A percentile compares a stretch with the other conserved stretches of the same genome.
phyloP scores from a whole-genome alignment of 2,113 vertebrate species.

The Coreoperca whiteheadi region DNA sequence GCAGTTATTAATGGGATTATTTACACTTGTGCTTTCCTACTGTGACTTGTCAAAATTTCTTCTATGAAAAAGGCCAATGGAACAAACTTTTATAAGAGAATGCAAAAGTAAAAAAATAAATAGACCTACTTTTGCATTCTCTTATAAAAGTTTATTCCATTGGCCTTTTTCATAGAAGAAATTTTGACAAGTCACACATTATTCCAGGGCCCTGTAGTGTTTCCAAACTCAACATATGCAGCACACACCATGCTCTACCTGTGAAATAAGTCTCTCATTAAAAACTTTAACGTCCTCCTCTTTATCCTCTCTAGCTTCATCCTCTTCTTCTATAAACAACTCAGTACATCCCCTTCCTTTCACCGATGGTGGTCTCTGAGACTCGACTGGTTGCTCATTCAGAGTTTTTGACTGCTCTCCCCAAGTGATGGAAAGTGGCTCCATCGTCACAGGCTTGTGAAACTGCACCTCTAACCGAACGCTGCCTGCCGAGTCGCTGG shows the following conservation, averaged over 20 bases:
- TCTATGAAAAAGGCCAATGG: too few relatives aligned
- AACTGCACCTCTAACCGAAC: conserved; percentile 69
- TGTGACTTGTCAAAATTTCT: too few relatives aligned
- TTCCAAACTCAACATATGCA: conserved; percentile 23
- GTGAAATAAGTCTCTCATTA: conserved; percentile 77
- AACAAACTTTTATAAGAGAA: too few relatives aligned
- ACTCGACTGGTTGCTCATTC: conserved; percentile 55
- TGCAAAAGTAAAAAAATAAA: too few relatives aligned
- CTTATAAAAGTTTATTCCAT: too few relatives aligned
- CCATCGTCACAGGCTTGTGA: conserved; percentile 61
- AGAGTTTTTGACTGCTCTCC: conserved; percentile 58
- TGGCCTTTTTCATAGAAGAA: too few relatives aligned
- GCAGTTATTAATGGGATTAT: too few relatives aligned
- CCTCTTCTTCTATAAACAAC: conserved; percentile 91
- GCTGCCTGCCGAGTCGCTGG: not conserved
- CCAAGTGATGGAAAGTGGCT: conserved; percentile 69
- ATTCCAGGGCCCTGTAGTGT: not conserved
- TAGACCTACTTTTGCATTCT: too few relatives aligned
- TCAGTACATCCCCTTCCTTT: conserved; percentile 76
- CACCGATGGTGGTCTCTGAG: conserved; percentile 46
- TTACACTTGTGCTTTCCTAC: too few relatives aligned
- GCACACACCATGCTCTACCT: conserved; percentile 87
- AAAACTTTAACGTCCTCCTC: conserved; percentile 62
- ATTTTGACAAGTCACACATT: too few relatives aligned
- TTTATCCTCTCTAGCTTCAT: conserved; percentile 78